Conservation (phyloP, 2,888 invertebrate species). For the Catocala fraxini region DNA sequence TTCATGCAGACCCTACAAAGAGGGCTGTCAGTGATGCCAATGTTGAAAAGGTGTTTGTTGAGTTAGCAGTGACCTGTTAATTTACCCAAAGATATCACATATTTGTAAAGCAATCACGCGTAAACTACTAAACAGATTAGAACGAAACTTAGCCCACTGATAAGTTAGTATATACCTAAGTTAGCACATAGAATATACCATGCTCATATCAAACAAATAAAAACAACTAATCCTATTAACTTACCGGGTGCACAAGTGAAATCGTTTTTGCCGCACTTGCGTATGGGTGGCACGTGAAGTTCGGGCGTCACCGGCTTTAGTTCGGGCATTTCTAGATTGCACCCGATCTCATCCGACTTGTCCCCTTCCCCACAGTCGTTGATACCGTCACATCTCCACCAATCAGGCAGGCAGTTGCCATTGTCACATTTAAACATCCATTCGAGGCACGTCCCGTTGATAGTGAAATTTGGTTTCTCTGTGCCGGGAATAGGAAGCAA, state of each 20-base stretch:
- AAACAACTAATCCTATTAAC: constrained; percentile 20
- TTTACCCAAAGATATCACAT: too few relatives aligned
- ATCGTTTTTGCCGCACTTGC: constrained; percentile 75
- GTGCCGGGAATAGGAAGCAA: constrained; percentile 63
- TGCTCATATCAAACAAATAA: neutral
- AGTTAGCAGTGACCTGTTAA: too few relatives aligned
- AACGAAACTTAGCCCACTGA: too few relatives aligned
- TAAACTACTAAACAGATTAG: too few relatives aligned
- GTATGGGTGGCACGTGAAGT: constrained; percentile 46
- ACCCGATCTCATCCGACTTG: constrained; percentile 91
- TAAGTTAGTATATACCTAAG: too few relatives aligned
- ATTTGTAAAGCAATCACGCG: too few relatives aligned
- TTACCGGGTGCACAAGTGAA: constrained; percentile 81
- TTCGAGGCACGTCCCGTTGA: constrained; percentile 87
- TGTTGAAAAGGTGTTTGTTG: too few relatives aligned
- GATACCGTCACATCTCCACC: constrained; percentile 94
- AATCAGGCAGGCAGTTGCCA: constrained; percentile 91
- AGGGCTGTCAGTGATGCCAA: too few relatives aligned
- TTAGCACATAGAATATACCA: too few relatives aligned
- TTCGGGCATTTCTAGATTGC: constrained; percentile 66
- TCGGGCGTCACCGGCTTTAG: constrained; percentile 61
- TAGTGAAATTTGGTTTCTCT: constrained; percentile 64
- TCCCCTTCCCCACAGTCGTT: constrained; percentile 93
- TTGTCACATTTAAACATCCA: constrained; percentile 94
- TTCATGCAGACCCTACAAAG: too few relatives aligned